A percentile compares a stretch with the other conserved stretches of the same genome.
Evolutionary conservation across 1,140 invertebrate genomes (phyloP).

Genomic region (Calosoma granatense): DNA sequence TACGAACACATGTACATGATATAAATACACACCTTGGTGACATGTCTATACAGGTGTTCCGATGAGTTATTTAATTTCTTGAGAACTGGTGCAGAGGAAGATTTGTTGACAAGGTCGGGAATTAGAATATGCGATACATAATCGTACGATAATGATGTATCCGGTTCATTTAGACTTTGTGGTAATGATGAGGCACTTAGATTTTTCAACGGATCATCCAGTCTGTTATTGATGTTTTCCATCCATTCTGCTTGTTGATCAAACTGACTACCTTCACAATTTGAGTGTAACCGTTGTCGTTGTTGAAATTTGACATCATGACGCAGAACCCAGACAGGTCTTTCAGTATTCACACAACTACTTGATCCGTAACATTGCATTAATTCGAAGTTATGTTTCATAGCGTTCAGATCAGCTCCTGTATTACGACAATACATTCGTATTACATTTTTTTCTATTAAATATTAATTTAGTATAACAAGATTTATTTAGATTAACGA

Average conservation of each 20-base stretch:
- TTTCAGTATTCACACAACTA: background rate
- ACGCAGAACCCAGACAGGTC: background rate
- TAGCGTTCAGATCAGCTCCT: background rate
- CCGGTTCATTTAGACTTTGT: background rate
- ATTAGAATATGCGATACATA: background rate
- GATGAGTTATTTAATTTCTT: conserved; percentile 17
- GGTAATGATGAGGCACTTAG: background rate
- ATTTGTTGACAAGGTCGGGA: conserved; percentile 18
- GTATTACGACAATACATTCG: too few relatives aligned
- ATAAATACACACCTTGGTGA: background rate
- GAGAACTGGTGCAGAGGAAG: conserved; percentile 25
- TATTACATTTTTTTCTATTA: too few relatives aligned
- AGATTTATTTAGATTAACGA: too few relatives aligned
- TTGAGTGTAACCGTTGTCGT: background rate
- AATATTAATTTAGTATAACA: too few relatives aligned
- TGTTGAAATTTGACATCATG: background rate
- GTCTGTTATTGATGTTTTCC: background rate
- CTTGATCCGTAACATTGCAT: background rate
- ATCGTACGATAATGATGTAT: background rate
- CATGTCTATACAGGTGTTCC: background rate
- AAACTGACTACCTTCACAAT: background rate
- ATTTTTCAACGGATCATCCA: conserved; percentile 2
- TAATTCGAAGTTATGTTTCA: background rate
- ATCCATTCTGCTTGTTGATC: background rate
- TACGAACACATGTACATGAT: background rate